Conservation (phyloP, 64 coral and sea anemone genomes). For the Acropora yongei region DNA sequence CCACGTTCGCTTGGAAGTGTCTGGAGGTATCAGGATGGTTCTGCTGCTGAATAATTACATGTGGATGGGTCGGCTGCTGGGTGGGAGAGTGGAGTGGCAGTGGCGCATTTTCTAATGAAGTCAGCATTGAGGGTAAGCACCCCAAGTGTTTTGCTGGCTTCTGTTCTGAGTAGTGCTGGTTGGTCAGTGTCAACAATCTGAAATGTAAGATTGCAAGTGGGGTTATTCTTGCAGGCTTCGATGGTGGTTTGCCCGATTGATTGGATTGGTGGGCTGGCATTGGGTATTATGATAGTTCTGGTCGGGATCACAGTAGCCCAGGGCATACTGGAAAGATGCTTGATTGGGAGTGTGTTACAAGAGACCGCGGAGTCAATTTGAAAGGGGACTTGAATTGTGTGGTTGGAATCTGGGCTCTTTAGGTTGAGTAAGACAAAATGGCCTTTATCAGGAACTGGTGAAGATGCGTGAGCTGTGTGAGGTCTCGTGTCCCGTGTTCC, state of each 20-base stretch:
- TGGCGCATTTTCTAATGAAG: constrained; percentile 19
- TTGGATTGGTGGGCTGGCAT: constrained; percentile 54
- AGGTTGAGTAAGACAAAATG: constrained; percentile 20
- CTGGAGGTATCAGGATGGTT: too few species aligned
- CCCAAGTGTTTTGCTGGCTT: constrained; percentile 41
- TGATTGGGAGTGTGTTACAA: constrained; percentile 38
- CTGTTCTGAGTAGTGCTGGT: constrained; percentile 46
- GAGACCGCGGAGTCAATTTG: constrained; percentile 52
- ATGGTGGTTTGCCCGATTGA: background rate
- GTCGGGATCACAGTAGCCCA: constrained; percentile 10
- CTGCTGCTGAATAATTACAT: background rate
- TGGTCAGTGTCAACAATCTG: background rate
- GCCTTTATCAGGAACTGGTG: constrained; percentile 6
- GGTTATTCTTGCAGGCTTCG: background rate
- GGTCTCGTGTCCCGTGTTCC: background rate
- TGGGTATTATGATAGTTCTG: constrained; percentile 21
- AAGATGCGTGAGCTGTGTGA: background rate
- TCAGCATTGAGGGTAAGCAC: background rate
- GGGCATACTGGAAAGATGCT: constrained; percentile 19
- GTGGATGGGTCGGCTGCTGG: background rate
- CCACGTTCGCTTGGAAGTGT: too few species aligned
- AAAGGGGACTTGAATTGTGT: constrained; percentile 23
- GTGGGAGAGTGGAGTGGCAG: background rate
- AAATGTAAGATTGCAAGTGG: constrained; percentile 13
- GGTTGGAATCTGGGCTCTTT: background rate